Conservation (phyloP, 2,888 invertebrate genomes). For the Laothoe populi region DNA sequence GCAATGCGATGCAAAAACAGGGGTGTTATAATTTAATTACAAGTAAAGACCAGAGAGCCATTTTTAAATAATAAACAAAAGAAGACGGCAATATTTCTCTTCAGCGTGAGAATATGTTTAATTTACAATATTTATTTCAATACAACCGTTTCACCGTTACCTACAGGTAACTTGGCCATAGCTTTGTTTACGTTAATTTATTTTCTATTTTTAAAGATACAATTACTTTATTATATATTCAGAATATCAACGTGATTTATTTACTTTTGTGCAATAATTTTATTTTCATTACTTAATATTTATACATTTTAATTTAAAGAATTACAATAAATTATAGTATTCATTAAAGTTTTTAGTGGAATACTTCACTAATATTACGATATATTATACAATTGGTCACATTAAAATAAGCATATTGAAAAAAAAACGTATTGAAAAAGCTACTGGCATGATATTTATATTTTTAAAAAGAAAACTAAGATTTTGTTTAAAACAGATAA, state of each 20-base stretch:
- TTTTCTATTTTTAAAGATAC: neutral
- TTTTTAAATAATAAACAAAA: conserved; percentile 15
- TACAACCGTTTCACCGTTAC: conserved; percentile 42
- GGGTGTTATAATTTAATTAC: no score
- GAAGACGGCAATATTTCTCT: neutral
- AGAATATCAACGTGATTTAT: no score
- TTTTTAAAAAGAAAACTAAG: neutral
- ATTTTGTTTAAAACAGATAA: neutral
- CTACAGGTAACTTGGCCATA: neutral
- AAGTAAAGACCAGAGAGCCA: neutral
- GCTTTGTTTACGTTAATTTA: neutral
- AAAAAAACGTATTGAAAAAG: no score
- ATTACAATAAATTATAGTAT: no score
- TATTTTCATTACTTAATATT: no score
- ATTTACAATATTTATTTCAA: conserved; percentile 53
- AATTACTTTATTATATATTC: neutral
- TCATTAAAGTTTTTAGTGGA: no score
- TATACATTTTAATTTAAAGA: no score
- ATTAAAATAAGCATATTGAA: neutral
- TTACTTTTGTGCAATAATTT: no score
- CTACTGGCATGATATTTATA: no score
- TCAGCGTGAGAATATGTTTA: conserved; percentile 46
- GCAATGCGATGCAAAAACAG: no score
- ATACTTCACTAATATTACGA: no score
- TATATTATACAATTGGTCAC: neutral